Evolutionary conservation across 1,140 invertebrate species (phyloP), one percentile per base, ranked within the genome.

Genomic region (Pectinophora gossypiella): DNA sequence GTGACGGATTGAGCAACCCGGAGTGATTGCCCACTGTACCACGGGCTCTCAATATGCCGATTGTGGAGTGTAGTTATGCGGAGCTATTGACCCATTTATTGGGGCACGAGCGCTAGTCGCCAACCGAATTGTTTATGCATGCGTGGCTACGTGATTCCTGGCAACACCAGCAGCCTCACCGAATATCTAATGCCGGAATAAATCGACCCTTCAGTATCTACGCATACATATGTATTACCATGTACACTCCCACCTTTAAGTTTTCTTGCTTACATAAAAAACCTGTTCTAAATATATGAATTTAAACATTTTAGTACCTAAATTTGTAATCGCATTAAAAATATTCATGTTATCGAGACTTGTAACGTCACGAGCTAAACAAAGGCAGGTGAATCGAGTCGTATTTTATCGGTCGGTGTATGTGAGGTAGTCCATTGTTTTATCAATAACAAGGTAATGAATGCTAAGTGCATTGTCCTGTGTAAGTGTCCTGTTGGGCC

Each of bases 61-160:
- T 18, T 40, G 36, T 40, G 36, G 36, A 6, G 13, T 15, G 16
- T 40, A 40, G 36, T 40, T 40, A 40, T 18, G 16, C 51, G 42
- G 57, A 75, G 64, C 61, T 76, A 76, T 78, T 78, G 76, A 76
- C 76, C 76, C 64, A 83, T 83, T 78, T 80, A 75, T 56, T 64
- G 51, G 61, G 64, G 66, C 71, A 72, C 68, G 69, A 72, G 51
- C 52, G 62, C 53, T 48, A 43, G 45, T 56, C 54, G 68, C 51
- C 64, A 65, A 46, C 58, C 56, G 55, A 69, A 72, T 80, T 72
- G 65, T 66, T 82, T 80, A 82, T 82, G 72, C 78, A 84, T 80
- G 76, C 77, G 62, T 75, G 63, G 63, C 68, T 68, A 72, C 64
- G 67, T 78, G 65, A 76, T 65, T 79, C 32, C 49, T 54, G 70